phyloP scores from a whole-genome alignment of 2,888 invertebrate genomes.

The Eremobia ochroleuca region DNA sequence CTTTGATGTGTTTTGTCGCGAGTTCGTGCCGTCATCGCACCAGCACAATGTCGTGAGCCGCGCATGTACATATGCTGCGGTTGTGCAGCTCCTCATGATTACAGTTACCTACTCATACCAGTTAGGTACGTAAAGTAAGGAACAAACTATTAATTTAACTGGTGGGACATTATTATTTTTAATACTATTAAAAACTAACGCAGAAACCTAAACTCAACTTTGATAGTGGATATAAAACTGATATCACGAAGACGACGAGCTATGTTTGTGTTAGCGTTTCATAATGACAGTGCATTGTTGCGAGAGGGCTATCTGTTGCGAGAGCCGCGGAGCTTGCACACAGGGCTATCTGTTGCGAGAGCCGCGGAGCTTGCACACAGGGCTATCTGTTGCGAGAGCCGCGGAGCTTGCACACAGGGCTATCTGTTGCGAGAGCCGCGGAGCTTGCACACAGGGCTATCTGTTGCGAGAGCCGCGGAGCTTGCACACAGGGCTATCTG shows the following conservation, averaged over 20 bases:
- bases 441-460: too few relatives aligned
- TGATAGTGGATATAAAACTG: background rate
- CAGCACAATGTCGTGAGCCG: background rate
- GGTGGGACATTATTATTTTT: background rate
- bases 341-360: too few relatives aligned
- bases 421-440: too few relatives aligned
- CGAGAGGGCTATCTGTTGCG: too few relatives aligned
- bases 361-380: too few relatives aligned
- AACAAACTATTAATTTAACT: background rate
- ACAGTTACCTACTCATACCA: background rate
- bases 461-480: too few relatives aligned
- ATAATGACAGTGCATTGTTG: background rate
- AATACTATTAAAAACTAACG: background rate
- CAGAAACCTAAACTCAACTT: background rate
- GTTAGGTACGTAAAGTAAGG: background rate
- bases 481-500: too few relatives aligned
- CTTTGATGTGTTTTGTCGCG: background rate
- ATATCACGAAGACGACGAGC: background rate
- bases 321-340: too few relatives aligned
- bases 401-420: too few relatives aligned
- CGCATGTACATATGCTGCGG: background rate
- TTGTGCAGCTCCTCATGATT: background rate
- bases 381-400: too few relatives aligned
- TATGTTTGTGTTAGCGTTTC: slow-evolving; percentile 13
- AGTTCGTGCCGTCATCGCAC: background rate